These are phyloP conservation scores for Nesospiza acunhae DNA, from an alignment of 2,113 vertebrate species.

Conservation along the genomic window DNA sequence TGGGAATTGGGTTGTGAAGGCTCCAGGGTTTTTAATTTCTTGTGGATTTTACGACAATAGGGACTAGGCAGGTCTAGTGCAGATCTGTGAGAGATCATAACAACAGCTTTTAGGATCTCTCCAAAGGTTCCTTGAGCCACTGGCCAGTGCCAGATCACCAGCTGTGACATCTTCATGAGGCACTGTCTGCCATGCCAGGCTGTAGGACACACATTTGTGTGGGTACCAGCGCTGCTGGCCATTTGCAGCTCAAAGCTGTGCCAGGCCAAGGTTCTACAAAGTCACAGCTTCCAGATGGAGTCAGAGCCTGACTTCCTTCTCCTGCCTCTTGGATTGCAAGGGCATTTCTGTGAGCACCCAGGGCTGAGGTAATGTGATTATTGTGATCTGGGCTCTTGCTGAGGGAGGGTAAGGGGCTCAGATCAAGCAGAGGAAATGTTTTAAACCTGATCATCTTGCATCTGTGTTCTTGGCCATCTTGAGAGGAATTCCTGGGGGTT, in stretches of 20 bases:
- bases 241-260: not conserved
- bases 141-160: not conserved
- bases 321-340: not conserved
- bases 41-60: not conserved
- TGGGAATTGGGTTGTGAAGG: not conserved
- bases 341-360: not conserved
- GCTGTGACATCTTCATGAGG: not conserved
- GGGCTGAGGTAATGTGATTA: not conserved
- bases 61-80: not conserved
- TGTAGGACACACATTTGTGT: not conserved
- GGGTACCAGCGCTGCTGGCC: not conserved
- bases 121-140: not conserved
- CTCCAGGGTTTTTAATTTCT: not conserved
- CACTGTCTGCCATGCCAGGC: not conserved
- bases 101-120: not conserved
- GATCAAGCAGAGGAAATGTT: not conserved
- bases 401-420: not conserved
- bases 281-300: not conserved
- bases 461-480: not conserved
- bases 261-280: not conserved
- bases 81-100: not conserved
- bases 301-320: not conserved
- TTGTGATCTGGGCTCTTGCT: not conserved
- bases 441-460: not conserved
- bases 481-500: not conserved